A percentile compares a stretch with the other conserved stretches of the same genome.
Conservation (phyloP, 2,797 vertebrate genomes). For the Enteromius viviparus region DNA sequence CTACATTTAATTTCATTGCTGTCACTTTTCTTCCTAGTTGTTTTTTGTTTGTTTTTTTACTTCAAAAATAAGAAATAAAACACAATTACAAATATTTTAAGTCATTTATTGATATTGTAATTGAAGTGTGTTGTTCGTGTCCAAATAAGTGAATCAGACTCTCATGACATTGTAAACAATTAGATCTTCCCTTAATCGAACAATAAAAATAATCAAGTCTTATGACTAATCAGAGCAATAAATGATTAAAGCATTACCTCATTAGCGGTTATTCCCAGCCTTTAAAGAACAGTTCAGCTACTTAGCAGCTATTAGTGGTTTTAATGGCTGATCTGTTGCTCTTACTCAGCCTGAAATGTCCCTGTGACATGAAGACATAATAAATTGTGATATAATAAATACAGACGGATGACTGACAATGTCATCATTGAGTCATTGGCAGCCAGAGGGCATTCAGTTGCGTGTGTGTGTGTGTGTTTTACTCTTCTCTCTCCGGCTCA, state of each 20-base stretch:
- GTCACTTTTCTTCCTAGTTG: no score
- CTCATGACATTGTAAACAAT: neutral
- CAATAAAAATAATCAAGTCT: neutral
- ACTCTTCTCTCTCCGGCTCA: slow-evolving; percentile 23
- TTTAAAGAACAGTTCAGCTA: neutral
- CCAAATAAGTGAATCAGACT: neutral
- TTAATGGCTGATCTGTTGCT: slow-evolving; percentile 14
- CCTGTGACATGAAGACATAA: neutral
- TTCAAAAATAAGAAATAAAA: neutral
- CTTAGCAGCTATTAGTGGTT: neutral
- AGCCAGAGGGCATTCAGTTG: neutral
- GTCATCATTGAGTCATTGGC: slow-evolving; percentile 23
- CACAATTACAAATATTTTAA: no score
- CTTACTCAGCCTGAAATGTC: neutral
- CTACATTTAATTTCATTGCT: no score
- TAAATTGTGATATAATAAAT: slow-evolving; percentile 11
- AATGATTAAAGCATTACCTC: neutral
- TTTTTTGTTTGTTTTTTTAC: neutral
- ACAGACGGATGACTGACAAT: neutral
- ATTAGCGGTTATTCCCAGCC: neutral
- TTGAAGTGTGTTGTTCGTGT: neutral
- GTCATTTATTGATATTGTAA: neutral
- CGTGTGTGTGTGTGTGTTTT: neutral
- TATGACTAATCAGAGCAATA: slow-evolving; percentile 1
- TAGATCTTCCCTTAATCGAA: neutral